Evolutionary conservation across 2,797 vertebrate genomes (phyloP).

Genomic region (Lophius americanus): DNA sequence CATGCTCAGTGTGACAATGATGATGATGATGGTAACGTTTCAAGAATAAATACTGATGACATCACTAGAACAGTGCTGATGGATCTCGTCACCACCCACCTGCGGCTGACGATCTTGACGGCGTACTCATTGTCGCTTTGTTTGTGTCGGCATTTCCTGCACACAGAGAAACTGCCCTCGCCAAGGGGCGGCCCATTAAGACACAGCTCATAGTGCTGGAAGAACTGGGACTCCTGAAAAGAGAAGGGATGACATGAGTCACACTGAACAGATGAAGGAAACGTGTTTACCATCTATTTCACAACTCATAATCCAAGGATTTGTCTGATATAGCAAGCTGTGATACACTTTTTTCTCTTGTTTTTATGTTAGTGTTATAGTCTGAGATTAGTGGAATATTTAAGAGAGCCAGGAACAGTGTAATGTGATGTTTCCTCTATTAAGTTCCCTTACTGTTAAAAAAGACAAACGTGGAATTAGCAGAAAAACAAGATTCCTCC

Average conservation of each 20-base stretch:
- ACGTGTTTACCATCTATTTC: not conserved
- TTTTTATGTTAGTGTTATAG: not conserved
- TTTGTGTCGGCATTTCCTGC: conserved; percentile 89
- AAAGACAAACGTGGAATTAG: not conserved
- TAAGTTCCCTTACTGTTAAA: not conserved
- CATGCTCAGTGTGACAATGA: no score
- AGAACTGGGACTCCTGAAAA: conserved; percentile 91
- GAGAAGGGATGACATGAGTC: not conserved
- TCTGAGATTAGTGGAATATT: not conserved
- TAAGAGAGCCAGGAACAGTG: not conserved
- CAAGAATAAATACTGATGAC: no score
- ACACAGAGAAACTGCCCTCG: conserved; percentile 92
- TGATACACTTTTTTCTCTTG: not conserved
- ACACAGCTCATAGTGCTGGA: conserved; percentile 91
- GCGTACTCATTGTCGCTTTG: conserved; percentile 89
- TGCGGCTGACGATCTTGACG: conserved; percentile 92
- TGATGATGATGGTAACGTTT: no score
- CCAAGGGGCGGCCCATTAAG: conserved; percentile 88
- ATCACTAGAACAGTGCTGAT: not conserved
- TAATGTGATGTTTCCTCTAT: no score
- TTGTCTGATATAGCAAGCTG: not conserved
- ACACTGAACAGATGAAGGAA: not conserved
- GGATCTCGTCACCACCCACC: conserved; percentile 72
- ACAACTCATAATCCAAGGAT: not conserved
- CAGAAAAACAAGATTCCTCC: conserved; percentile 12